phyloP scores from a whole-genome alignment of 2,113 vertebrate species.

The Tretioscincus oriximinensis region DNA sequence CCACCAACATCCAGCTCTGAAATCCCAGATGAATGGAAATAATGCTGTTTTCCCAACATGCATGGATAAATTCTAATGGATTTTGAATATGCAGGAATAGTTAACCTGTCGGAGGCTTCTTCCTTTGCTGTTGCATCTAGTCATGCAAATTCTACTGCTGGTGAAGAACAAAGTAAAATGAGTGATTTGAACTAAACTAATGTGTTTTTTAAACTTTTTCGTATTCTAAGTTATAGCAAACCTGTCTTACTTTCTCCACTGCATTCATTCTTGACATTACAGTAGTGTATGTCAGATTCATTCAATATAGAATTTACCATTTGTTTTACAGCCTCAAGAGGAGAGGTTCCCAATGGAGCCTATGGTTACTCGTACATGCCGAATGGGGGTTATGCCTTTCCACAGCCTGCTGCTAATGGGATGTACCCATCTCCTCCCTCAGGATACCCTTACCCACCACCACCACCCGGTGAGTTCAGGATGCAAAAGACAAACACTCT shows the following conservation, averaged over 20 bases:
- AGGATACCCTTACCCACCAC: conserved; percentile 84
- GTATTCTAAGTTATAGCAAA: neutral
- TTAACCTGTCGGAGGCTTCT: neutral
- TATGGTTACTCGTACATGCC: conserved; percentile 90
- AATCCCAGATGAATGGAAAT: no score
- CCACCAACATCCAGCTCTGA: no score
- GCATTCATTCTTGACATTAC: neutral
- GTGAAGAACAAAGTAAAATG: neutral
- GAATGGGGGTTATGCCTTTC: conserved; percentile 84
- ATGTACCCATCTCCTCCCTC: conserved; percentile 81
- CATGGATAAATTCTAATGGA: no score
- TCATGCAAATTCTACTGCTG: neutral
- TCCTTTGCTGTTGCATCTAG: neutral
- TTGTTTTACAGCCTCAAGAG: conserved; percentile 85
- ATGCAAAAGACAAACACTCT: neutral
- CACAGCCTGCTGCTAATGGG: conserved; percentile 83
- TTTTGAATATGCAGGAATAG: neutral
- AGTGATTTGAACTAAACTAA: neutral
- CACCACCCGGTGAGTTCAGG: conserved; percentile 75
- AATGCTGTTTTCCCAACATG: no score
- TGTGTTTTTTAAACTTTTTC: neutral
- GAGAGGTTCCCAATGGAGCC: conserved; percentile 81
- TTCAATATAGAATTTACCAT: conserved; percentile 10
- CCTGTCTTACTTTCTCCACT: rapidly evolving
- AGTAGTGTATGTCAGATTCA: neutral